Conservation (phyloP, 2,797 vertebrate genomes). For the Dicrostonyx torquatus region DNA sequence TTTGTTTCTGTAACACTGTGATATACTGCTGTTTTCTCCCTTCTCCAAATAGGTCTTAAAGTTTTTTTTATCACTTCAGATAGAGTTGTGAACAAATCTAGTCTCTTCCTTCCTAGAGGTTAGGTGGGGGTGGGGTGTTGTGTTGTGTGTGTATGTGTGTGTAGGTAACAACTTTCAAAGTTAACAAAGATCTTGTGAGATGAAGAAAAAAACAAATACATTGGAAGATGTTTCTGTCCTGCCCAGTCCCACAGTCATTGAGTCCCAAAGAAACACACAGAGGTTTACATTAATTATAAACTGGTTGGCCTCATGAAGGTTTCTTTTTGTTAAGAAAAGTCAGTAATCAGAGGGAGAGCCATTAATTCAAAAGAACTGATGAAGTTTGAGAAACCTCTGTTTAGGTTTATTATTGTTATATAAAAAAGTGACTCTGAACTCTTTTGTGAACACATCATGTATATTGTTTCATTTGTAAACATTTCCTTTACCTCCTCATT, state of each 20-base stretch:
- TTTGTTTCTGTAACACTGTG: not conserved
- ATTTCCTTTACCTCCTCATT: constrained; percentile 11
- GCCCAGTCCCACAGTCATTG: too few relatives aligned
- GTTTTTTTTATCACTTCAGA: not conserved
- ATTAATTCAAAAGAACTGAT: constrained; percentile 44
- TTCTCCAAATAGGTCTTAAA: constrained; percentile 28
- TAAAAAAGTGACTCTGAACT: constrained; percentile 21
- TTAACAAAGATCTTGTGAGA: too few relatives aligned
- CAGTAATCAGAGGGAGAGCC: not conserved
- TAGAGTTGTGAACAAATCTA: constrained; percentile 7
- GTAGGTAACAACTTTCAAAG: too few relatives aligned
- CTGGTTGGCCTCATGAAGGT: not conserved
- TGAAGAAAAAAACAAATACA: too few relatives aligned
- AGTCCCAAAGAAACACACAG: too few relatives aligned
- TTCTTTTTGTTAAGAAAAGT: not conserved
- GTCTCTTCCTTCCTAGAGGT: not conserved
- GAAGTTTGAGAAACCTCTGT: not conserved
- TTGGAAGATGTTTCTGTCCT: too few relatives aligned
- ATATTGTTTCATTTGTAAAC: constrained; percentile 24
- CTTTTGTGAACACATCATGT: constrained; percentile 4
- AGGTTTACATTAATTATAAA: too few relatives aligned
- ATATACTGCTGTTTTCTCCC: not conserved
- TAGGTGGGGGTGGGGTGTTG: not conserved
- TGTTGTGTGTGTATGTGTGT: too few relatives aligned
- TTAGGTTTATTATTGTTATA: constrained; percentile 47